Base-by-base conservation (phyloP, 2,797 vertebrate species). In the Todus mexicanus region DNA sequence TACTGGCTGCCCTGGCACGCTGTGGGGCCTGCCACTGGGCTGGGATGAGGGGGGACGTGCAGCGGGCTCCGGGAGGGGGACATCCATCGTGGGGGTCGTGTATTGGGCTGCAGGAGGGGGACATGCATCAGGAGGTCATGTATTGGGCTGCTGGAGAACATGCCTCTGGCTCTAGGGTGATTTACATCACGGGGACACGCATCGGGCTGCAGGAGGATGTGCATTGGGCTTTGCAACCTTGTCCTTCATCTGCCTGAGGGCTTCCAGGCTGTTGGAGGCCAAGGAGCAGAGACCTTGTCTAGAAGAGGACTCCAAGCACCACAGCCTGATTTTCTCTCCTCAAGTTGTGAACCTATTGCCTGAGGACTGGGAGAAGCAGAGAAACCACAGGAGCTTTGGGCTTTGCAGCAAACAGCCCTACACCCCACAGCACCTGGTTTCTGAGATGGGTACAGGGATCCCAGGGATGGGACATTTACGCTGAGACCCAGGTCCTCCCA, bases 391-490 rank as follows among this genome's bases (percentile, higher is more conserved):
- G 9, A 27, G 22, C 23, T 37, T 48, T 1, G 5, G 48, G 20
- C 54, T 87, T 50, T 29, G 33, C 73, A 45, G 40, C 38, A 18
- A 63, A 35, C 23, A 61, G 12, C 25, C 6, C 20, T 11, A 1
- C 25, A 18, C 17, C 48, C 21, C 27, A 10, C n/a, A 22, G 31
- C 25, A 68, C 15, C 11, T 1, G 0, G 8, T 29, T 63, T 59
- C 60, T 35, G 76, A 56, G 54, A 48, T 2, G 19, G 15, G 12
- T 7, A 23, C 0, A 0, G 20, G 15, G 19, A 25, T n/a, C 21
- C 22, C 1, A 2, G 27, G 23, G 16, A 76, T 11, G 21, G 38
- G 47, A 31, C 27, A 10, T 9, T 31, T 16, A 2, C 20, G 10
- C 31, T 6, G 72, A 73, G 25, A 40, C 7, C 35, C 14, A 9